These are phyloP conservation scores for Chymomyza amoena DNA, from an alignment of 2,888 invertebrate species.

Conservation along the genomic window DNA sequence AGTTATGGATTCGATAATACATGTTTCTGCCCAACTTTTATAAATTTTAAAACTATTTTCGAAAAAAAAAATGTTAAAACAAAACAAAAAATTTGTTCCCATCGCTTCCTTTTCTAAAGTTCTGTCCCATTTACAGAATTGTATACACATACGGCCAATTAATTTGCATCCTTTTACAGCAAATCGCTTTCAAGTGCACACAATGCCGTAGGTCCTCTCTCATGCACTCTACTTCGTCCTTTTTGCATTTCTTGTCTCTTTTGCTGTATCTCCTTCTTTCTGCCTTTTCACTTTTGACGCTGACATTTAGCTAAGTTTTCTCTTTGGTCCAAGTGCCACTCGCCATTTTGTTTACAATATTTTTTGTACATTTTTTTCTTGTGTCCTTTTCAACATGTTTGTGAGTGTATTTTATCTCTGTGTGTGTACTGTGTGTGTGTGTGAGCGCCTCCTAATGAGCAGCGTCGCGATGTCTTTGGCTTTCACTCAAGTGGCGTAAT, in stretches of 20 bases:
- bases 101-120: no score
- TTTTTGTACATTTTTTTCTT: background rate
- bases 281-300: background rate
- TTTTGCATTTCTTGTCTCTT: background rate
- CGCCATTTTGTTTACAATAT: background rate
- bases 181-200: slow-evolving; percentile 53
- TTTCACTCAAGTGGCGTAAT: slow-evolving; percentile 20
- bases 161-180: slow-evolving; percentile 58
- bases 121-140: background rate
- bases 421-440: background rate
- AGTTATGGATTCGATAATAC: no score
- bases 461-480: background rate
- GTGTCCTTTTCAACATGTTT: background rate
- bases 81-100: no score
- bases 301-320: background rate
- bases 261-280: background rate
- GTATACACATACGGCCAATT: slow-evolving; percentile 29
- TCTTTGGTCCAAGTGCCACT: background rate
- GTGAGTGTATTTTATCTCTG: background rate
- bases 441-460: background rate
- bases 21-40: no score
- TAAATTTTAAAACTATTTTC: no score
- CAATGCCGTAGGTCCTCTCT: slow-evolving; percentile 14
- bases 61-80: no score
- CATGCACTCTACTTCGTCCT: background rate